Evolutionary conservation across 1,140 invertebrate species (phyloP), one percentile per base, ranked within the genome.

Genomic region (Aphelenchoides avenae): DNA sequence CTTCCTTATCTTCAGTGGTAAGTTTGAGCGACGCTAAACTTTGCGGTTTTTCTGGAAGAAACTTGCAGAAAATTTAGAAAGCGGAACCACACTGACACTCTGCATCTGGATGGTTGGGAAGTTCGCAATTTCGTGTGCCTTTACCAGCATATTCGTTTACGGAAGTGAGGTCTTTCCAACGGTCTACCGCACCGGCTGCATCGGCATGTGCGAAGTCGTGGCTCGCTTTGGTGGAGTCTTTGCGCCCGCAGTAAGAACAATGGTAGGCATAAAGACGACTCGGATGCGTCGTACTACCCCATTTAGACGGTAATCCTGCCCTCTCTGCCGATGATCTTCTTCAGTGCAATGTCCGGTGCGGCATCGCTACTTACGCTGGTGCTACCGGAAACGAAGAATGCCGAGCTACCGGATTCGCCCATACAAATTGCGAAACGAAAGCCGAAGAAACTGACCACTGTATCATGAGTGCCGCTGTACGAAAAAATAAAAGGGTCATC

Each of bases 201-300:
- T 52, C 33, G 50, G 50, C 1, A 52, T 52, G 29, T 52, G 50
- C 24, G 48, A 54, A 52, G 26, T 52, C 5, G 56, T 56, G 47
- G 48, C 47, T 15, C n/a, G 50, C 13, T 13, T 52, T 5, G 50
- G 50, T 13, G 50, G 13, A 11, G 50, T 52, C 11, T 9, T 24
- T 13, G 44, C 50, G n/a, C 47, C 47, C 1, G 44, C 50, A 53
- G 7, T 52, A 5, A 9, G 29, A 13, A 20, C 48, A 57, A 20
- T 52, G 50, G 47, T 52, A 7, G 7, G 49, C n/a, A n/a, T n/a
- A n/a, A n/a, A n/a, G n/a, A n/a, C n/a, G n/a, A n/a, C n/a, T n/a
- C n/a, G n/a, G n/a, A n/a, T n/a, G n/a, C n/a, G n/a, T n/a, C n/a
- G n/a, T n/a, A n/a, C n/a, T n/a, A n/a, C n/a, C n/a, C n/a, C n/a